phyloP scores from a whole-genome alignment of 2,113 vertebrate species.

The Cheirogaleus medius region DNA sequence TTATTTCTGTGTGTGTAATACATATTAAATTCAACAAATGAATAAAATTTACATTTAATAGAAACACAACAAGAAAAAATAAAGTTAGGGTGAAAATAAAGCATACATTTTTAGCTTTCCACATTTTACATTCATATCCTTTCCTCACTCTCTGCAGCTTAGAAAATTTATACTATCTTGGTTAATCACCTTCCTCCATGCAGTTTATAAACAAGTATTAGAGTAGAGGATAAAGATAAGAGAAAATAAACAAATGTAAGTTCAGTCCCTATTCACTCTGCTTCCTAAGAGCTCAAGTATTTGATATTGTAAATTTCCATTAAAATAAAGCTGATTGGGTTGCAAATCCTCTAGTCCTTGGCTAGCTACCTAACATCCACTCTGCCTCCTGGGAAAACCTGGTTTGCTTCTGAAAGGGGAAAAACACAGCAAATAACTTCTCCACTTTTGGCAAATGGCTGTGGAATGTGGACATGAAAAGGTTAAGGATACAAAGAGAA shows the following conservation, averaged over 20 bases:
- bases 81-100: conserved; percentile 71
- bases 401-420: background rate
- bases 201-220: conserved; percentile 75
- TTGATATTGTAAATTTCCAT: conserved; percentile 69
- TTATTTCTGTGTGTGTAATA: conserved; percentile 74
- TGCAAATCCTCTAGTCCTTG: conserved; percentile 31
- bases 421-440: background rate
- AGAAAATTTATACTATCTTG: conserved; percentile 79
- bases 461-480: background rate
- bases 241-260: conserved; percentile 78
- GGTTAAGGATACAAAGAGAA: background rate
- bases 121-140: conserved; percentile 58
- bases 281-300: conserved; percentile 51
- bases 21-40: conserved; percentile 76
- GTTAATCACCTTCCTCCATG: conserved; percentile 72
- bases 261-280: conserved; percentile 56
- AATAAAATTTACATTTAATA: conserved; percentile 79
- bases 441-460: background rate
- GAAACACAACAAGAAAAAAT: conserved; percentile 62
- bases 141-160: conserved; percentile 46
- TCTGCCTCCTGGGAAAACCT: background rate
- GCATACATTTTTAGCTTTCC: conserved; percentile 65
- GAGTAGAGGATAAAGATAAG: conserved; percentile 73
- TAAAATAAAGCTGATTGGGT: conserved; percentile 66
- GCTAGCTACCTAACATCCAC: background rate